phyloP scores from a whole-genome alignment of 2,888 invertebrate species.

The Lycaena phlaeas region DNA sequence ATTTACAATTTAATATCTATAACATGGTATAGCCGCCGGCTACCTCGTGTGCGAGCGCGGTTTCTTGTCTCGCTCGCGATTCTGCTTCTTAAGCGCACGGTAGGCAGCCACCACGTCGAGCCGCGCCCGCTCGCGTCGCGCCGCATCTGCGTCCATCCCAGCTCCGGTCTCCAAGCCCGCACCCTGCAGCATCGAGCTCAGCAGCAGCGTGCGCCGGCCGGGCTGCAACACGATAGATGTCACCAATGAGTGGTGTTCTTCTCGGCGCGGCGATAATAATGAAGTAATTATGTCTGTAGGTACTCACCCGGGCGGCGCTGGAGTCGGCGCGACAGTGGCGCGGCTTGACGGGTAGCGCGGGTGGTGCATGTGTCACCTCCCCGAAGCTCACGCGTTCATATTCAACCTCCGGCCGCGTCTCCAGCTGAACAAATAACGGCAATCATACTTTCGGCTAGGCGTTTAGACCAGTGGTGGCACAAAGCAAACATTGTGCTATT shows the following conservation, averaged over 20 bases:
- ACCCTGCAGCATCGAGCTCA: conserved; percentile 29
- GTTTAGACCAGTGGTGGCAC: too few relatives aligned
- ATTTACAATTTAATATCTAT: too few relatives aligned
- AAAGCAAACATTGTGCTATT: too few relatives aligned
- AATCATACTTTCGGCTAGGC: too few relatives aligned
- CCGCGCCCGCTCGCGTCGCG: conserved; percentile 25
- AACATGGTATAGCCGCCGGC: too few relatives aligned
- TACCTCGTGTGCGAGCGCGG: neutral
- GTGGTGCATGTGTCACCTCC: conserved; percentile 82
- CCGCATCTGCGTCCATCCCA: conserved; percentile 12
- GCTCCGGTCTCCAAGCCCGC: too few relatives aligned
- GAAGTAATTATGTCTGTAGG: too few relatives aligned
- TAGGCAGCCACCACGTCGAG: conserved; percentile 43
- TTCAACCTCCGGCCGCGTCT: conserved; percentile 23
- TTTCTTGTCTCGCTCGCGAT: conserved; percentile 8
- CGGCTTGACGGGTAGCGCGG: conserved; percentile 69
- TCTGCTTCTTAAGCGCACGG: conserved; percentile 33
- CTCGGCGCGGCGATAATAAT: too few relatives aligned
- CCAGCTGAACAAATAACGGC: conserved; percentile 31
- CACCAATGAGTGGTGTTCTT: too few relatives aligned
- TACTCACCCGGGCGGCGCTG: conserved; percentile 10
- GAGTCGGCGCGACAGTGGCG: conserved; percentile 77
- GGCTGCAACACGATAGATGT: conserved; percentile 55
- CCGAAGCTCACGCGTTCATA: conserved; percentile 82
- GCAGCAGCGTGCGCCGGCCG: conserved; percentile 75